phyloP scores from a whole-genome alignment of 1,140 invertebrate genomes.

The Drosophila teissieri region DNA sequence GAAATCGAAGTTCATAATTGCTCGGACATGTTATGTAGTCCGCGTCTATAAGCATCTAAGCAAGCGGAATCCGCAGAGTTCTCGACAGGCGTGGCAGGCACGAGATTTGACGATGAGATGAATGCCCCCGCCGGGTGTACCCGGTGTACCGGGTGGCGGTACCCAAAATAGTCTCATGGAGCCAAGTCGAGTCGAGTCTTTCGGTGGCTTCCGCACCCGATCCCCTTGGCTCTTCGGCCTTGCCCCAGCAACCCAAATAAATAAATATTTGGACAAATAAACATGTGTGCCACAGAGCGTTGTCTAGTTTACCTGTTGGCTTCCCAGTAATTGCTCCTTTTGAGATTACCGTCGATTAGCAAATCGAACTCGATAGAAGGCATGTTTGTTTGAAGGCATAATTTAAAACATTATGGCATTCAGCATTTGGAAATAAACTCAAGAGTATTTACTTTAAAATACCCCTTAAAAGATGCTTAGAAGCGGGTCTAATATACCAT shows the following conservation, averaged over 20 bases:
- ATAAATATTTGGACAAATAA: constrained; percentile 77
- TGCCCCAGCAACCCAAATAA: constrained; percentile 57
- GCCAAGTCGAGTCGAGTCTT: constrained; percentile 24
- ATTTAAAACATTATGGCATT: background rate
- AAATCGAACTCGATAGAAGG: constrained; percentile 8
- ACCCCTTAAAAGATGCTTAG: background rate
- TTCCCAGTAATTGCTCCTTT: constrained; percentile 33
- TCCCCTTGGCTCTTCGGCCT: constrained; percentile 44
- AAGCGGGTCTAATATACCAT: background rate
- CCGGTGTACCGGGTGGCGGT: constrained; percentile 4
- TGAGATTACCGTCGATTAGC: constrained; percentile 11
- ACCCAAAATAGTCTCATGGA: constrained; percentile 43
- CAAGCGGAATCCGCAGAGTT: constrained; percentile 17
- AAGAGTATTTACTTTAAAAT: too few relatives aligned
- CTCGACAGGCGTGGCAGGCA: constrained; percentile 44
- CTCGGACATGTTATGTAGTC: constrained; percentile 49
- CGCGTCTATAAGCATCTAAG: constrained; percentile 34
- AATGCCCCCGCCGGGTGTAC: constrained; percentile 24
- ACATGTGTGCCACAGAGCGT: constrained; percentile 27
- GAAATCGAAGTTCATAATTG: constrained; percentile 50
- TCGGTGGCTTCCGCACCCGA: background rate
- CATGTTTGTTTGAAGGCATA: constrained; percentile 7
- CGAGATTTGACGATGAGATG: constrained; percentile 39
- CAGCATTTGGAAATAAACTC: too few relatives aligned
- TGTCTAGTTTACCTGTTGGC: constrained; percentile 23